Evolutionary conservation across 2,113 vertebrate species (phyloP), one percentile per base, ranked within the genome.

Genomic region (Arothron firmamentum): DNA sequence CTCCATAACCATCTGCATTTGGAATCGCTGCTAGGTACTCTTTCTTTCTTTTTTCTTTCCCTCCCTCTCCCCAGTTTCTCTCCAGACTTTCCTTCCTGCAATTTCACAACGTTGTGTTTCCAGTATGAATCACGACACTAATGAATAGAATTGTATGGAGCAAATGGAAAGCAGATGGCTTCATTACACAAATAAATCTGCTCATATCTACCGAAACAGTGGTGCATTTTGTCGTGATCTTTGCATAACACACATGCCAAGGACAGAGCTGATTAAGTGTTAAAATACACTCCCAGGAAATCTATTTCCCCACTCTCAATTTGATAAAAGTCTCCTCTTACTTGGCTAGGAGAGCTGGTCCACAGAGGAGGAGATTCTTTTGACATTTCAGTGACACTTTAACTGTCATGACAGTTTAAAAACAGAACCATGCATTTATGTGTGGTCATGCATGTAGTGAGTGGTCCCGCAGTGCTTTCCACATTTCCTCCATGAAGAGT

Each of bases 161-260:
- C 78, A 82, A 83, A 82, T 83, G 65, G 80, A 86, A 88, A 87
- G 82, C 87, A 90, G 84, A 90, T 87, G 88, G 88, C 82, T 86
- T 69, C 82, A 83, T 78, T 77, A 84, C 67, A 72, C 77, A 85
- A 88, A 87, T 82, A 89, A 86, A 87, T 79, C 80, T 72, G 82
- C 81, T 87, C 67, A 68, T 65, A 72, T 88, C 74, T 1, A 45
- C 69, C 72, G 72, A 77, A 77, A 68, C 67, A 78, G 67, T 63
- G 60, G 68, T 67, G 75, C 72, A 74, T 81, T 70, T 56, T 67
- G 73, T 72, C 70, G 79, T 65, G 70, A 69, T 77, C 61, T 57
- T 65, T 56, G 56, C 66, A 72, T 70, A 79, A 65, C 79, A 71
- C 75, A 79, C 67, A 63, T 71, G 16, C 13, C 42, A 45, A 16